Percentiles rank a stretch among this genome's conserved stretches.
phyloP scores from a whole-genome alignment of 2,888 invertebrate genomes.

The Bruchidius siliquastri region DNA sequence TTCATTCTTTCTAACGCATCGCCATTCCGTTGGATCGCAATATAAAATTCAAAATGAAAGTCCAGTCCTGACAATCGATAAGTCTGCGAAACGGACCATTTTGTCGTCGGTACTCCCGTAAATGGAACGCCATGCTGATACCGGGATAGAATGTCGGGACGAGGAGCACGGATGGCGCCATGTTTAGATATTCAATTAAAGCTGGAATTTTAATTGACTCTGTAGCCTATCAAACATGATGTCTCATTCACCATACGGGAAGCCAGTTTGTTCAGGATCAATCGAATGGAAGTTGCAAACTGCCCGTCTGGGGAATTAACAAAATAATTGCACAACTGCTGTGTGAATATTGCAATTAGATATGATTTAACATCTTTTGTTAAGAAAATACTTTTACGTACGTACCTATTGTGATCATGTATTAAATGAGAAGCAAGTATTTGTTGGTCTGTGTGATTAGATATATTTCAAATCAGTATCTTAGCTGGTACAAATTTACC shows the following conservation, averaged over 20 bases:
- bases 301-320: neutral
- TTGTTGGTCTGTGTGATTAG: no score
- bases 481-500: no score
- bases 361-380: no score
- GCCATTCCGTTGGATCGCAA: no score
- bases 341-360: no score
- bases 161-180: neutral
- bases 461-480: no score
- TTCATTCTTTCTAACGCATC: no score
- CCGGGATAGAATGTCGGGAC: neutral
- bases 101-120: neutral
- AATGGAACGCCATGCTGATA: neutral
- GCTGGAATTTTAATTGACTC: neutral
- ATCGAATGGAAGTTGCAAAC: neutral
- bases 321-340: no score
- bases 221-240: neutral
- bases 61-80: neutral
- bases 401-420: no score
- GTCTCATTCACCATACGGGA: neutral
- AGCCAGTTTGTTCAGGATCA: neutral
- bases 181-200: neutral
- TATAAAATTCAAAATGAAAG: no score
- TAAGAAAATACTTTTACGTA: no score
- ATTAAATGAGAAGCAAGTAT: no score
- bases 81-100: neutral